Conservation (phyloP, 2,797 vertebrate species). For the Gallinago solitaria region DNA sequence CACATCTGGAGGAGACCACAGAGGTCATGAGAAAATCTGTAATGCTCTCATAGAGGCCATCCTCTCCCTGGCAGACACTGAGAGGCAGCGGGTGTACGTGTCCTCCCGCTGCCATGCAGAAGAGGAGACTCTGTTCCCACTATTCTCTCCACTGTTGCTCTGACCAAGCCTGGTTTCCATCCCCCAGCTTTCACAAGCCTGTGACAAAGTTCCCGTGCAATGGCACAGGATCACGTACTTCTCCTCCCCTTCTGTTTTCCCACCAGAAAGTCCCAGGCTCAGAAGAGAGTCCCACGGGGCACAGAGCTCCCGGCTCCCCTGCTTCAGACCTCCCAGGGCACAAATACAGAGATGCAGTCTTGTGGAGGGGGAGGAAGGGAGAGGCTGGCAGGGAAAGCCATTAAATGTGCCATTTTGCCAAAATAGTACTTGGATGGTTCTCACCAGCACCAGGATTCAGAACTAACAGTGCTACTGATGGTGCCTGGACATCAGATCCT, state of each 20-base stretch:
- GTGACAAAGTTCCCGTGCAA: not conserved
- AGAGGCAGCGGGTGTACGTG: not conserved
- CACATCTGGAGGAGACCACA: not conserved
- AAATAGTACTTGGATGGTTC: not conserved
- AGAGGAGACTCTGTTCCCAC: not conserved
- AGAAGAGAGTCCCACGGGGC: not conserved
- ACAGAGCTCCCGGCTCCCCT: not conserved
- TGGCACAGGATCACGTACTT: not conserved
- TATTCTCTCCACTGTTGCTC: not conserved
- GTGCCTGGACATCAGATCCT: not conserved
- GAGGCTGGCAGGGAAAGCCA: not conserved
- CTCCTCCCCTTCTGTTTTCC: not conserved
- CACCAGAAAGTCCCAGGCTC: not conserved
- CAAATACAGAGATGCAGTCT: not conserved
- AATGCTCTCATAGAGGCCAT: fast-evolving
- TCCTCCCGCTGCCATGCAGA: not conserved
- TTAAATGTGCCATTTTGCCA: not conserved
- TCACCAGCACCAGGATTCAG: not conserved
- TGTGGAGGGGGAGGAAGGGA: not conserved
- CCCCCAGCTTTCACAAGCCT: not conserved
- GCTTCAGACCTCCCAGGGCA: not conserved
- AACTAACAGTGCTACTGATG: not conserved
- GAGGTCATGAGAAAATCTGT: conserved; percentile 1
- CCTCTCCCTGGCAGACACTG: fast-evolving
- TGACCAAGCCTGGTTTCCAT: not conserved